These are phyloP conservation scores for Lycodopsis pacificus DNA, from an alignment of 2,797 vertebrate species.

Conservation along the genomic window DNA sequence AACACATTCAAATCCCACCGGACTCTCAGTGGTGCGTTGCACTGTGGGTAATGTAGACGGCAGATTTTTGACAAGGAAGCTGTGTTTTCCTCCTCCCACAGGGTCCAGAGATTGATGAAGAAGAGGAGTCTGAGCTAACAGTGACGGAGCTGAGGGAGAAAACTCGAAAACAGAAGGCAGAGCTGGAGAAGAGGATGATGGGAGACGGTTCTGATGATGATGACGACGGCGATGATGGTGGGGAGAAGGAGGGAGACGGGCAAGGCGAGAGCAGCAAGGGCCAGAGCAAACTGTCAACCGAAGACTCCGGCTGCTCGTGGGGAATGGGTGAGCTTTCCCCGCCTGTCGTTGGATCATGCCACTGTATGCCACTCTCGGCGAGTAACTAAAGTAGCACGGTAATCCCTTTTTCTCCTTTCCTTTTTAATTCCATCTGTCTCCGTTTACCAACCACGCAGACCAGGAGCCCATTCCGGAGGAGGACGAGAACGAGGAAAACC, in stretches of 20 bases:
- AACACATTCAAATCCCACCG: background rate
- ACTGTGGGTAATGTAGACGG: background rate
- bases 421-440: background rate
- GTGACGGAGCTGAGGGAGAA: conserved; percentile 92
- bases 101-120: conserved; percentile 95
- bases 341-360: too few species aligned
- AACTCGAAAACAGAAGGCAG: conserved; percentile 86
- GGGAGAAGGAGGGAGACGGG: conserved; percentile 52
- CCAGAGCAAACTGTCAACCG: conserved; percentile 72
- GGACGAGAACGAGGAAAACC: conserved; percentile 96
- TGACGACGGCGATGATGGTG: conserved; percentile 81
- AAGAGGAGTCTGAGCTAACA: conserved; percentile 92
- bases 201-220: conserved; percentile 92
- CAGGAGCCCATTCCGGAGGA: conserved; percentile 90
- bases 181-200: conserved; percentile 93
- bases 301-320: conserved; percentile 92
- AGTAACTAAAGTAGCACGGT: background rate
- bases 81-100: conserved; percentile 53
- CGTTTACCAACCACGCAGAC: conserved; percentile 73
- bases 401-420: conserved; percentile 10
- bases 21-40: background rate
- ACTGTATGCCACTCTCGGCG: too few species aligned
- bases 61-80: background rate
- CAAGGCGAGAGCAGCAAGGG: conserved; percentile 31
- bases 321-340: conserved; percentile 90